A percentile compares a stretch with the other conserved stretches of the same genome.
phyloP scores from a whole-genome alignment of 2,797 vertebrate genomes.

The Anniella stebbinsi region DNA sequence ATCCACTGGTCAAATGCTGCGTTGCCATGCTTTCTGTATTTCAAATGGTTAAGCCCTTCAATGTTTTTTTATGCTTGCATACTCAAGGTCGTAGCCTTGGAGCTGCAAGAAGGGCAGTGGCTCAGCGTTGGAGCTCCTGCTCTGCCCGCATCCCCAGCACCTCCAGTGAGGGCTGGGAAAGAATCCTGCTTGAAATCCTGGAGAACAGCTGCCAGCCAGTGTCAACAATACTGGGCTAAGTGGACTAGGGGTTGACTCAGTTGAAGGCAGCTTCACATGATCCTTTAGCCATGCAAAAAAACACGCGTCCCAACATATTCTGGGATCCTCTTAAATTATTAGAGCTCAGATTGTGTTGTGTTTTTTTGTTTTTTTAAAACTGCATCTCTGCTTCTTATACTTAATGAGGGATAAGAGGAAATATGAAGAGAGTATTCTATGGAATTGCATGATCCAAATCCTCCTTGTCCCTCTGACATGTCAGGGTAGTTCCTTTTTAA shows the following conservation, averaged over 20 bases:
- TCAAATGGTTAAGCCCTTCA: neutral
- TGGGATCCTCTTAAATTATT: neutral
- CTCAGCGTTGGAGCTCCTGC: neutral
- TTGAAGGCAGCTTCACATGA: too few relatives aligned
- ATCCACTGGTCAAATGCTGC: neutral
- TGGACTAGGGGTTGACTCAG: too few relatives aligned
- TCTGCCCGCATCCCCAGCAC: neutral
- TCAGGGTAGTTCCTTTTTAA: neutral
- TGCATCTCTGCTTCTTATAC: neutral
- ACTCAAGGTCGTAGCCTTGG: neutral
- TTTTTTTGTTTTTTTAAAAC: too few relatives aligned
- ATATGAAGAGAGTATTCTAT: neutral
- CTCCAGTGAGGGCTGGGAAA: neutral
- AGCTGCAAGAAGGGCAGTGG: neutral
- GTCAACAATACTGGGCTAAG: neutral
- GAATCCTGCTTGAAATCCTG: neutral
- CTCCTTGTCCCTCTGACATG: too few relatives aligned
- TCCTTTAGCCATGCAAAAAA: neutral
- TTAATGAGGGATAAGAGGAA: neutral
- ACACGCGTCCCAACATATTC: neutral
- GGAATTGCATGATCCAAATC: neutral
- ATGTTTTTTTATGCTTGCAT: neutral
- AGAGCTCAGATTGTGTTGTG: too few relatives aligned
- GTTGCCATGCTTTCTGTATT: neutral
- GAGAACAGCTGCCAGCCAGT: neutral